A percentile compares a stretch with the other conserved stretches of the same genome.
Conservation (phyloP, 35 echinoderm and acorn worm genomes). For the Holothuria glaberrima region DNA sequence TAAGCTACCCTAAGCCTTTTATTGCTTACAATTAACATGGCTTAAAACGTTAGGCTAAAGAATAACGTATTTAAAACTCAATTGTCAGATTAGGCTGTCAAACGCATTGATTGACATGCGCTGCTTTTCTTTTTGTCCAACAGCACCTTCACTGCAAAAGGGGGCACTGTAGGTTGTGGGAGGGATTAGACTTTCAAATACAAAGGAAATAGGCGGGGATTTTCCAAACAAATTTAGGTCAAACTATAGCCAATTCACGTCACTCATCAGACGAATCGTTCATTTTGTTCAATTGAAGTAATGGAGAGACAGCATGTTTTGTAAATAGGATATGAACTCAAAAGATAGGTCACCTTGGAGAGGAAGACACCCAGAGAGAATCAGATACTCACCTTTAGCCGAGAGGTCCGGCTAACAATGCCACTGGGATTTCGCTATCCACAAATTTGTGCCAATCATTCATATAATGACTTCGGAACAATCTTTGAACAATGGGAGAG, state of each 20-base stretch:
- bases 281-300: not conserved
- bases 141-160: too few relatives aligned
- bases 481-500: conserved; percentile 8
- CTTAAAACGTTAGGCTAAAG: conserved; percentile 33
- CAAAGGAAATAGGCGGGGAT: conserved; percentile 35
- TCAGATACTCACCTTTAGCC: not conserved
- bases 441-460: conserved; percentile 47
- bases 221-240: conserved; percentile 37
- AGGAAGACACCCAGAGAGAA: conserved; percentile 16
- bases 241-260: not conserved
- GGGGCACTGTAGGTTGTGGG: not conserved
- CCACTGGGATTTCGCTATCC: not conserved
- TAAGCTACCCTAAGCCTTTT: conserved; percentile 10
- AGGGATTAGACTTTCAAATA: conserved; percentile 5
- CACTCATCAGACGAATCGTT: not conserved
- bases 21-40: conserved; percentile 34
- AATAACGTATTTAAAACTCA: conserved; percentile 52
- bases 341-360: conserved; percentile 17
- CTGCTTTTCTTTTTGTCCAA: not conserved
- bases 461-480: not conserved
- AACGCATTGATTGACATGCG: not conserved
- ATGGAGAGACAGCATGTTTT: not conserved
- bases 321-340: not conserved
- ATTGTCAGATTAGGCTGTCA: conserved; percentile 55
- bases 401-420: not conserved